phyloP scores from a whole-genome alignment of 2,888 invertebrate species.

The Rhagium mordax region DNA sequence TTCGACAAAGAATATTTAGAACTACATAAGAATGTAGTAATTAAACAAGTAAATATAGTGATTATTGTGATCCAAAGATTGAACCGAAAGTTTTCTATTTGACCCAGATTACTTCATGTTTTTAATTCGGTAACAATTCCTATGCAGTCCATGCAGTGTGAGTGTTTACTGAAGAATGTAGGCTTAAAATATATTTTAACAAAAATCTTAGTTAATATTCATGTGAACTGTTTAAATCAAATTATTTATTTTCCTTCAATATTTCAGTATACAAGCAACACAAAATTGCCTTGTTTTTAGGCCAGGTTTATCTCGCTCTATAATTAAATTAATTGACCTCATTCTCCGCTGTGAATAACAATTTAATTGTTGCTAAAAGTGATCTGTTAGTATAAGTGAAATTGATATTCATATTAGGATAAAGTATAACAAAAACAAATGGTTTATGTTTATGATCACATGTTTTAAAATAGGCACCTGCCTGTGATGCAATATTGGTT shows the following conservation, averaged over 20 bases:
- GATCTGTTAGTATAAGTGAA: not conserved
- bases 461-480: too few species aligned
- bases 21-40: too few species aligned
- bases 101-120: too few species aligned
- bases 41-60: too few species aligned
- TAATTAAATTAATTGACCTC: conserved; percentile 14
- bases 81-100: too few species aligned
- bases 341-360: conserved; percentile 12
- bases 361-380: conserved; percentile 14
- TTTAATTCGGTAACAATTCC: too few species aligned
- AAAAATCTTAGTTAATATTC: not conserved
- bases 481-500: not conserved
- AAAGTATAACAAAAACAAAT: not conserved
- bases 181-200: not conserved
- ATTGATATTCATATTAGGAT: not conserved
- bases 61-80: too few species aligned
- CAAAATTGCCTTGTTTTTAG: conserved; percentile 6
- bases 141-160: too few species aligned
- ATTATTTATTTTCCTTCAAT: not conserved
- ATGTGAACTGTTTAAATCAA: not conserved
- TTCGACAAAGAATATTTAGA: too few species aligned
- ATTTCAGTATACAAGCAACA: not conserved
- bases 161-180: not conserved
- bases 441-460: not conserved
- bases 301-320: conserved; percentile 9